phyloP scores from a whole-genome alignment of 2,888 invertebrate genomes.

The Malachius bipustulatus region DNA sequence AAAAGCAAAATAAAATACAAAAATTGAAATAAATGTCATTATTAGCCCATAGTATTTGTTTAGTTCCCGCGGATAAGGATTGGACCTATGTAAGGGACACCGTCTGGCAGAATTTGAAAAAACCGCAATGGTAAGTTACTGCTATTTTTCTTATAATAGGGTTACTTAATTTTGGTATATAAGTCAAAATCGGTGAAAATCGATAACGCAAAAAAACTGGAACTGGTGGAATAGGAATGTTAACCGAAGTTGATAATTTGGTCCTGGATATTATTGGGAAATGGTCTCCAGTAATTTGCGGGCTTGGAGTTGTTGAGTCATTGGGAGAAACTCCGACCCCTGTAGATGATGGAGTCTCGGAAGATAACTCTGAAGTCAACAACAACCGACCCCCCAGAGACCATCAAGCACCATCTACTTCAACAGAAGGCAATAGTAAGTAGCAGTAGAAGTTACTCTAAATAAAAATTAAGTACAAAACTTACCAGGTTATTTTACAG shows the following conservation, averaged over 20 bases:
- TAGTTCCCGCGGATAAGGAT: constrained; percentile 12
- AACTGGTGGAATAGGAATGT: constrained; percentile 11
- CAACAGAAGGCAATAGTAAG: constrained; percentile 8
- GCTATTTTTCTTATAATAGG: constrained; percentile 9
- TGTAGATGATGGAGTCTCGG: constrained; percentile 7
- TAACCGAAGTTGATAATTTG: constrained; percentile 13
- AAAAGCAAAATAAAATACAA: constrained; percentile 12
- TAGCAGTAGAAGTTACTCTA: too few relatives aligned
- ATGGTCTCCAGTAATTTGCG: constrained; percentile 13
- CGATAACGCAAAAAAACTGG: constrained; percentile 13
- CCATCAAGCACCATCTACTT: constrained; percentile 10
- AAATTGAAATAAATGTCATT: constrained; percentile 12
- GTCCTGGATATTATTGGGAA: constrained; percentile 13
- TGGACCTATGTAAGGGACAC: constrained; percentile 13
- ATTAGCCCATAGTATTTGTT: constrained; percentile 12
- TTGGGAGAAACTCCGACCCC: constrained; percentile 10
- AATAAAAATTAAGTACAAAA: not conserved
- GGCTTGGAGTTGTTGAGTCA: constrained; percentile 13
- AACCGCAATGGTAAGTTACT: constrained; percentile 12
- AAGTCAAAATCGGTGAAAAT: constrained; percentile 13
- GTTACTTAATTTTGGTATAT: constrained; percentile 9
- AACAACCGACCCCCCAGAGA: not conserved
- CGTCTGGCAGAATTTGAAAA: constrained; percentile 13
- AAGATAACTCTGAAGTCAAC: constrained; percentile 9
- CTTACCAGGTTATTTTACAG: constrained; percentile 3